These are phyloP conservation scores for Cyphomyrus plagiostoma DNA, from an alignment of 2,113 vertebrate genomes.

Conservation along the genomic window DNA sequence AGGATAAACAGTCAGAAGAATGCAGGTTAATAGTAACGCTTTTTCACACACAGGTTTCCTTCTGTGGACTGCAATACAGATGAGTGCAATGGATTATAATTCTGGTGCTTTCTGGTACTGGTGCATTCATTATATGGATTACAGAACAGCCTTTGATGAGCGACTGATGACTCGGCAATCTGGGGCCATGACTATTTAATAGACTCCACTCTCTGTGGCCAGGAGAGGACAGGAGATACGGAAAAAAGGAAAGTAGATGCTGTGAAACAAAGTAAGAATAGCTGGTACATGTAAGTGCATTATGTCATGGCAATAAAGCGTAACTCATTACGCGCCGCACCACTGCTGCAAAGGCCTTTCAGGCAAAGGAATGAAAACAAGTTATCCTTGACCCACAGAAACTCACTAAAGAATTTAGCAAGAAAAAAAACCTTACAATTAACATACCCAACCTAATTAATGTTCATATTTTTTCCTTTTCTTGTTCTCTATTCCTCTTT, in stretches of 20 bases:
- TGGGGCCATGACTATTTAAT: not conserved
- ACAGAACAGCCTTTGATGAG: not conserved
- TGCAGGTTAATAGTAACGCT: not conserved
- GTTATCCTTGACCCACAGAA: constrained; percentile 29
- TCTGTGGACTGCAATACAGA: not conserved
- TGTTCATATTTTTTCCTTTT: constrained; percentile 17
- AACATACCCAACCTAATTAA: constrained; percentile 25
- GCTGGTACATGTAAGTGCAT: not conserved
- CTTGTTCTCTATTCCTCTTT: constrained; percentile 36
- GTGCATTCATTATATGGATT: not conserved
- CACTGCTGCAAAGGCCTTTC: not conserved
- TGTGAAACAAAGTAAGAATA: not conserved
- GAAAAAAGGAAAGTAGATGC: not conserved
- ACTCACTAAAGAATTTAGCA: constrained; percentile 18
- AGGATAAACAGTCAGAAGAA: not conserved
- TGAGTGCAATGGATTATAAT: not conserved
- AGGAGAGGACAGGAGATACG: not conserved
- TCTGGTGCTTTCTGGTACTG: not conserved
- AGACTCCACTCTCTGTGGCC: not conserved
- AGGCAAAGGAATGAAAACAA: constrained; percentile 20
- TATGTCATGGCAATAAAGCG: not conserved
- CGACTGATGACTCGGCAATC: not conserved
- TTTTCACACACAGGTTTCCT: not conserved
- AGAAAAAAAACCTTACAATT: constrained; percentile 21
- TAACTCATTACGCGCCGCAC: not conserved